Conservation (phyloP, 2,888 invertebrate species). For the Chorisops tibialis region DNA sequence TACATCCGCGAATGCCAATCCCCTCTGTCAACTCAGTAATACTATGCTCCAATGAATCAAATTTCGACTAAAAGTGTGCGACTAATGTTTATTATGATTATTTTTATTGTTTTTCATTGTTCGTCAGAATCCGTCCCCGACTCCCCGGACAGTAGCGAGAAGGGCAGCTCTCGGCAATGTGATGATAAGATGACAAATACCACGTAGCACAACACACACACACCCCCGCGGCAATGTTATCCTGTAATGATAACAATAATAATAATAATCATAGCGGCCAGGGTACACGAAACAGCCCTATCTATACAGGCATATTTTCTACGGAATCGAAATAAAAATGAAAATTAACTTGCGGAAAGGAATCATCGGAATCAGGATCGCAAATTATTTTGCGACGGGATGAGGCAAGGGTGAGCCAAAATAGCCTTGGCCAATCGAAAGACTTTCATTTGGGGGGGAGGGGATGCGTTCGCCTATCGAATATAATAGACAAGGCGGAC, state of each 20-base stretch:
- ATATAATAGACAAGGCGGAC: not conserved
- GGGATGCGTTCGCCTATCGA: not conserved
- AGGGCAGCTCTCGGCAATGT: not conserved
- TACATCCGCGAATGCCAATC: not conserved
- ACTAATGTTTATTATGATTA: conserved; percentile 22
- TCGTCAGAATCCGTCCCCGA: not conserved
- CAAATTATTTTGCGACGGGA: not conserved
- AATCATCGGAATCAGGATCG: conserved; percentile 2
- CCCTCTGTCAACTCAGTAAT: not conserved
- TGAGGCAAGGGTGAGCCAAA: not conserved
- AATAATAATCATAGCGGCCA: conserved; percentile 3
- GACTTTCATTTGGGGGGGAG: no score
- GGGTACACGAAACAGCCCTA: not conserved
- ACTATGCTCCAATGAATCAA: conserved; percentile 23
- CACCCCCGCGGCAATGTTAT: not conserved
- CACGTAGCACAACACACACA: not conserved
- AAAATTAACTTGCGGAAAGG: conserved; percentile 16
- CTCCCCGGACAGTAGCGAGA: not conserved
- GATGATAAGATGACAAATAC: conserved; percentile 4
- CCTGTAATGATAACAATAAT: not conserved
- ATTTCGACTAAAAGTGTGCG: conserved; percentile 16
- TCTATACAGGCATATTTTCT: not conserved
- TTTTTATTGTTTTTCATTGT: conserved; percentile 18
- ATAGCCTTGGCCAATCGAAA: not conserved
- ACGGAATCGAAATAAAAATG: conserved; percentile 13